Conservation (phyloP, 2,888 invertebrate species). For the Seira ritae region DNA sequence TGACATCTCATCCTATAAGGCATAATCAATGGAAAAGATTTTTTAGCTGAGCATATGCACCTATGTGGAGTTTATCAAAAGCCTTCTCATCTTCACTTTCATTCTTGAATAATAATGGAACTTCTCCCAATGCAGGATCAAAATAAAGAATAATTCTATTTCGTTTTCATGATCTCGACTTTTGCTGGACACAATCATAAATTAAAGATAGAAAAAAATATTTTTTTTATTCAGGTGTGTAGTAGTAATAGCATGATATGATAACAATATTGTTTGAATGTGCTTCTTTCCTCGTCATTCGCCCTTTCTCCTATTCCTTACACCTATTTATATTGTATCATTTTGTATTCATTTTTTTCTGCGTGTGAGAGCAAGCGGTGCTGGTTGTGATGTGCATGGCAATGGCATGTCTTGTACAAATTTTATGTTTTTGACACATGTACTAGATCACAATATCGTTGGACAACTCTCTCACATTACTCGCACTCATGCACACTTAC, state of each 20-base stretch:
- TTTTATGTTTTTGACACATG: conserved; percentile 34
- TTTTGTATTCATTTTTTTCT: neutral
- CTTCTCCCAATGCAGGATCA: too few relatives aligned
- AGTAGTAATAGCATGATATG: conserved; percentile 34
- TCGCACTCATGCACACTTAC: too few relatives aligned
- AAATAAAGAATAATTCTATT: neutral
- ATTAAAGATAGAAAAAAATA: conserved; percentile 3
- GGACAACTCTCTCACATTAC: neutral
- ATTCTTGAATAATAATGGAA: too few relatives aligned
- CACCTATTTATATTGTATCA: too few relatives aligned
- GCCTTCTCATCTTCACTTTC: neutral
- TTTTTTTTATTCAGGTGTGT: conserved; percentile 6
- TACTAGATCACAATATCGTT: neutral
- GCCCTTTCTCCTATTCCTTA: neutral
- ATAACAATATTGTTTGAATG: conserved; percentile 34
- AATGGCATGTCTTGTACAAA: conserved; percentile 5
- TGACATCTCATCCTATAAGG: neutral
- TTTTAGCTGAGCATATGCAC: neutral
- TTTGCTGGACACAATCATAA: neutral
- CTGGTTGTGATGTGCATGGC: neutral
- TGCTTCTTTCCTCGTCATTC: neutral
- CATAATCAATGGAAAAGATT: neutral
- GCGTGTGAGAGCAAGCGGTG: neutral
- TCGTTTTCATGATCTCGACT: neutral
- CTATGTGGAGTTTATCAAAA: neutral